Base-by-base conservation (phyloP, 2,888 invertebrate species). In the Chloromyia formosa region DNA sequence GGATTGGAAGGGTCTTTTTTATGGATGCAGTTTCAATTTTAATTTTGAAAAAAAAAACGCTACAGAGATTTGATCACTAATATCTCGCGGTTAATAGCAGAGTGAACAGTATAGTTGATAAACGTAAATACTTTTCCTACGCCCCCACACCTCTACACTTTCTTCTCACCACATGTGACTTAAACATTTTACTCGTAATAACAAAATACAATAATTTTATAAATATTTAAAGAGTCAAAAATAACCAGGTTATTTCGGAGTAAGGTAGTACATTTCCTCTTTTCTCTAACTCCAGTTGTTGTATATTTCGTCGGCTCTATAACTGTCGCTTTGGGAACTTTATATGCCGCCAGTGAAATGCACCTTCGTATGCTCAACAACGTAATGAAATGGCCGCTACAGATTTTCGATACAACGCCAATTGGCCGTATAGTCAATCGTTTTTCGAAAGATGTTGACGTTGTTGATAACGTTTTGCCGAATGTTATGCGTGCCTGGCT, bases 401-500 rank as follows among this genome's bases (percentile, higher is more conserved):
- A 90, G 82, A 90, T 93, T 87, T 94, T 92, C 86, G 94, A 94
- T 85, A 90, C 90, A 80, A 94, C 93, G 74, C 94, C 94, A 60
- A 80, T 89, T 78, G 94, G 94, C 83, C 88, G 94, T 79, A 89
- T 94, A 80, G 87, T 94, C 61, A 90, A 90, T 85, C 87, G 91
- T 78, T 90, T 90, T 82, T 87, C 90, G 77, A 88, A 87, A 82
- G 90, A 91, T 82, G 84, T 90, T 79, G 88, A 90, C 80, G 84
- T 86, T 73, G 82, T 89, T 82, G 90, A 91, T 83, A 87, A 86
- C 79, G 81, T 81, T 64, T 82, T 90, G 80, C 89, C 90, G 77
- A 27, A 75, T 35, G 80, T 82, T 75, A 71, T 84, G 73, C 79
- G 81, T 77, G 82, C 84, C 75, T 86, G 86, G 80, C 64, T 88